Evolutionary conservation across 2,888 invertebrate genomes (phyloP).

Genomic region (Zeuzera pyrina): DNA sequence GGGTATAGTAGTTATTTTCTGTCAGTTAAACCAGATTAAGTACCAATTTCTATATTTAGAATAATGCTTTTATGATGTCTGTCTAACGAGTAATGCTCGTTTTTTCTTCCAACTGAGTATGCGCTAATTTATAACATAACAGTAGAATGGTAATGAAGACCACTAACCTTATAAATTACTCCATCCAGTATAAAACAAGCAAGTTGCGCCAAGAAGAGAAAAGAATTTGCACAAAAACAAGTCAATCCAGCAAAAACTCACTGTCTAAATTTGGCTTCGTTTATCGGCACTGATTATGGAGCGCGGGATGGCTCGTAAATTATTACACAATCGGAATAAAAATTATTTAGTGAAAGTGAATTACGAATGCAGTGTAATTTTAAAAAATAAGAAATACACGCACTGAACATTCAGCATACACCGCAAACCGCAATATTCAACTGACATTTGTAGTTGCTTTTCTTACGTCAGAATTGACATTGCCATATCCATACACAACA

Average conservation of each 20-base stretch:
- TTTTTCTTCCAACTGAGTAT: no score
- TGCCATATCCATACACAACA: not conserved
- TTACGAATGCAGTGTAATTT: conserved; percentile 31
- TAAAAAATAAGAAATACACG: conserved; percentile 22
- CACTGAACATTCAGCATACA: conserved; percentile 24
- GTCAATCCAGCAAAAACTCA: conserved; percentile 37
- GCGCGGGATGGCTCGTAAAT: conserved; percentile 15
- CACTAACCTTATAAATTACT: conserved; percentile 46
- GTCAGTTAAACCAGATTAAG: no score
- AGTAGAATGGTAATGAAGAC: conserved; percentile 2
- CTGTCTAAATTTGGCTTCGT: conserved; percentile 22
- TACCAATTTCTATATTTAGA: no score
- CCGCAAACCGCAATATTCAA: conserved; percentile 50
- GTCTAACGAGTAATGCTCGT: no score
- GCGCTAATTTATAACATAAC: no score
- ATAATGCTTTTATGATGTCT: no score
- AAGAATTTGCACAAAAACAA: conserved; percentile 40
- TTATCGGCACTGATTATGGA: conserved; percentile 6
- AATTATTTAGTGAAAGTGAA: conserved; percentile 37
- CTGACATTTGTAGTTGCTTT: conserved; percentile 38
- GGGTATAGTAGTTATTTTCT: no score
- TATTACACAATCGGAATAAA: conserved; percentile 26
- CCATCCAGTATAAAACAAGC: conserved; percentile 23
- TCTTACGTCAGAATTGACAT: not conserved
- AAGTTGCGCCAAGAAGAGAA: conserved; percentile 36